A percentile compares a stretch with the other conserved stretches of the same genome.
Evolutionary conservation across 2,113 vertebrate genomes (phyloP).

Genomic region (Apaloderma vittatum): DNA sequence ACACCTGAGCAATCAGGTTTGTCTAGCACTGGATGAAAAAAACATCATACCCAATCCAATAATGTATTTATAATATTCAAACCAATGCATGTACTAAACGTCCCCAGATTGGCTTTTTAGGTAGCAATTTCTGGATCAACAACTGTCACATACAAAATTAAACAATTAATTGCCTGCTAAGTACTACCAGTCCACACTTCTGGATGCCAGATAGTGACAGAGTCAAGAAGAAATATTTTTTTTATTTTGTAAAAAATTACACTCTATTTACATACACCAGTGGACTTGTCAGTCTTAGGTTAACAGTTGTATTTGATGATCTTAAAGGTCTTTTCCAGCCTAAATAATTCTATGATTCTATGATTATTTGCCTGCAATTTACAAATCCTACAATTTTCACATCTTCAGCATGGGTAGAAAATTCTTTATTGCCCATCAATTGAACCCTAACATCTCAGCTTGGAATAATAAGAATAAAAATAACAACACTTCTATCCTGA

Average conservation of each 20-base stretch:
- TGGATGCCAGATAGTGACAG: fast-evolving
- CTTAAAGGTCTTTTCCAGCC: background rate
- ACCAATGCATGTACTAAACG: too few species aligned
- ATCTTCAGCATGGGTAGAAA: background rate
- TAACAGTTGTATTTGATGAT: background rate
- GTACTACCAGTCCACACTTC: background rate
- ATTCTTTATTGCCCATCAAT: background rate
- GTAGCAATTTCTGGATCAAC: background rate
- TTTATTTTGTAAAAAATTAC: too few species aligned
- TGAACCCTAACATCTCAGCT: background rate
- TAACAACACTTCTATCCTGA: background rate
- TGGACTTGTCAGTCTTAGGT: background rate
- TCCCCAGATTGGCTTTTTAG: background rate
- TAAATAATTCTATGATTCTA: background rate
- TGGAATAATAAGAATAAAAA: background rate
- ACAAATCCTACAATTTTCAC: background rate
- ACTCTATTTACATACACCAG: background rate
- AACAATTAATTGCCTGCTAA: background rate
- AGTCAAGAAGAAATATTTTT: background rate
- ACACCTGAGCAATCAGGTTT: background rate
- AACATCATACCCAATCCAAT: background rate
- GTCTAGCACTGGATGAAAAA: background rate
- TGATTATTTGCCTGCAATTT: background rate
- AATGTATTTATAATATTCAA: background rate
- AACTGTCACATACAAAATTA: background rate